Evolutionary conservation across 2,888 invertebrate species (phyloP).

Genomic region (Zaprionus obscuricornis): DNA sequence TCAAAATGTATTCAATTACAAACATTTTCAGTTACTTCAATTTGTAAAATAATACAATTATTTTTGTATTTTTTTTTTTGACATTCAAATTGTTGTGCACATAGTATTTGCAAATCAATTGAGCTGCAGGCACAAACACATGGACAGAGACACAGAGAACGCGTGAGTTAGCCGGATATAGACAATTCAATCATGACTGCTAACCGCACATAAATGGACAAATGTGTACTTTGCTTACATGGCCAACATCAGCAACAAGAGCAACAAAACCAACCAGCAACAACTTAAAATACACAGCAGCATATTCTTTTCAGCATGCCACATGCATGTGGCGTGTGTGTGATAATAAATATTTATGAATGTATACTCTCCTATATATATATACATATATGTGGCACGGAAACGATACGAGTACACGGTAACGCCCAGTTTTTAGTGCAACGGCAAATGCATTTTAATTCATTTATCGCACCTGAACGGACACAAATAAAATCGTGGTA

Average conservation of each 20-base stretch:
- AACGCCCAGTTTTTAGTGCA: slow-evolving; percentile 6
- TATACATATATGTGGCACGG: too few species aligned
- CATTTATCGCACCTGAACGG: slow-evolving; percentile 55
- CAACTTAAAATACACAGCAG: neutral
- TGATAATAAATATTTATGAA: slow-evolving; percentile 53
- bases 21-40: too few species aligned
- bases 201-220: slow-evolving; percentile 23
- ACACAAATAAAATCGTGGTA: slow-evolving; percentile 36
- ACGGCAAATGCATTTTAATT: slow-evolving; percentile 47
- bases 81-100: too few species aligned
- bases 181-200: slow-evolving; percentile 49
- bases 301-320: slow-evolving; percentile 1
- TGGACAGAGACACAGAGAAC: neutral
- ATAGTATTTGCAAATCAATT: slow-evolving; percentile 1
- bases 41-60: too few species aligned
- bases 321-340: neutral
- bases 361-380: too few species aligned
- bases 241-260: slow-evolving; percentile 9
- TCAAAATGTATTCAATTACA: too few species aligned
- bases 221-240: slow-evolving; percentile 2
- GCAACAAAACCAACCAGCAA: too few species aligned
- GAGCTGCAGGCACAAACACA: slow-evolving; percentile 3
- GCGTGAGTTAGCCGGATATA: slow-evolving; percentile 19
- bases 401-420: neutral
- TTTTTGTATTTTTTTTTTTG: too few species aligned